Evolutionary conservation across 2,113 vertebrate genomes (phyloP).

Genomic region (Coturnix japonica): DNA sequence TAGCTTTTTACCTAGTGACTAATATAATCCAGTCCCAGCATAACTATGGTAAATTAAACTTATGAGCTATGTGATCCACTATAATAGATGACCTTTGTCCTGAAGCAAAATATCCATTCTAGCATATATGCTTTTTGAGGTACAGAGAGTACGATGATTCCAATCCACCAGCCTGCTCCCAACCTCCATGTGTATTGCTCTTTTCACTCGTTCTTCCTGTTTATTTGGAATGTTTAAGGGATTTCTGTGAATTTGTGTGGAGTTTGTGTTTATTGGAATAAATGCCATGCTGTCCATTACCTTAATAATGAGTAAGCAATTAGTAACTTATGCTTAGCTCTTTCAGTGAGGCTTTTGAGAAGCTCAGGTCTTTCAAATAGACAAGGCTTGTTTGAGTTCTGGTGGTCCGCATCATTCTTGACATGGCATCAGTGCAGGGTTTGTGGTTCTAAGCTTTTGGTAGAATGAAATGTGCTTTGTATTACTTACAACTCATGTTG

Average conservation of each 20-base stretch:
- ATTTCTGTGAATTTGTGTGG: neutral
- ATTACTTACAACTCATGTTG: neutral
- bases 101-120: neutral
- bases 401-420: neutral
- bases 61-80: neutral
- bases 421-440: neutral
- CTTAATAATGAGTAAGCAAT: neutral
- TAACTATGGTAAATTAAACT: neutral
- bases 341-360: neutral
- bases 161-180: no score
- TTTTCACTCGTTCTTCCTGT: accelerated
- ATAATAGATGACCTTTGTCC: neutral
- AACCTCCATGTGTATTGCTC: neutral
- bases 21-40: neutral
- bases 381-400: neutral
- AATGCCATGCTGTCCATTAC: neutral
- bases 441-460: neutral
- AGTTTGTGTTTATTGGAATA: neutral
- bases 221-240: neutral
- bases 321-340: neutral
- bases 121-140: neutral
- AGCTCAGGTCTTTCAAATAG: neutral
- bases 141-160: neutral
- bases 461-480: neutral
- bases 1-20: neutral